Conservation (phyloP, 2,888 invertebrate genomes). For the Malthinus flaveolus region DNA sequence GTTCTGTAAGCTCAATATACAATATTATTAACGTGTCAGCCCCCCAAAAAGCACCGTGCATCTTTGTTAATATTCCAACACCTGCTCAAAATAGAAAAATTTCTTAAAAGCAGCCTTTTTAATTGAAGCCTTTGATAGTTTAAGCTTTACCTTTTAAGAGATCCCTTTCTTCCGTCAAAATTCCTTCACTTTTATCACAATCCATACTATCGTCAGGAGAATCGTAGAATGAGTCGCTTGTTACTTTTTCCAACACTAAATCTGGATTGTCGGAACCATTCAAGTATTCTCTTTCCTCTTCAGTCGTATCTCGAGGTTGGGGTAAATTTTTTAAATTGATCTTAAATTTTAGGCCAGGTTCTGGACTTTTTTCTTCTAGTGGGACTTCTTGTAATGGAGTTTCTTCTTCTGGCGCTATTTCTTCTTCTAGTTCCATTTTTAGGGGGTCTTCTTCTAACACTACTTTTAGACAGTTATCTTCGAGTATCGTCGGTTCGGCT, state of each 20-base stretch:
- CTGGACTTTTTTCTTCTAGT: neutral
- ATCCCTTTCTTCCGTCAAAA: conserved; percentile 5
- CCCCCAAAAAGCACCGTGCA: too few species aligned
- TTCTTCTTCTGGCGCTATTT: neutral
- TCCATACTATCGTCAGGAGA: conserved; percentile 6
- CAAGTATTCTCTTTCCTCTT: neutral
- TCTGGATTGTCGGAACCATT: neutral
- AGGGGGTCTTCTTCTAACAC: neutral
- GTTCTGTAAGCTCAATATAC: too few species aligned
- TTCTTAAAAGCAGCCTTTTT: neutral
- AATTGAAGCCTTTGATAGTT: conserved; percentile 14
- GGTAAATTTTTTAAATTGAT: conserved; percentile 24
- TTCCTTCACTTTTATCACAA: conserved; percentile 1
- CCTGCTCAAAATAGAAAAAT: neutral
- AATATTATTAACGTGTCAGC: too few species aligned
- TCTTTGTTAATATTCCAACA: neutral
- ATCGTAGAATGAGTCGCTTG: neutral
- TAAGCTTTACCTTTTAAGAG: conserved; percentile 15
- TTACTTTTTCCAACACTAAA: neutral
- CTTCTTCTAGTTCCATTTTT: neutral
- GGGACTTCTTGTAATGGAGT: conserved; percentile 10
- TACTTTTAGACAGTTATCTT: neutral
- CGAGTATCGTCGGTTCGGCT: neutral
- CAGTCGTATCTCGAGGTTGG: conserved; percentile 9
- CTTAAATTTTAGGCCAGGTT: conserved; percentile 26